A percentile compares a stretch with the other conserved stretches of the same genome.
Conservation (phyloP, 2,888 invertebrate genomes). For the Agrenia bidenticulata region DNA sequence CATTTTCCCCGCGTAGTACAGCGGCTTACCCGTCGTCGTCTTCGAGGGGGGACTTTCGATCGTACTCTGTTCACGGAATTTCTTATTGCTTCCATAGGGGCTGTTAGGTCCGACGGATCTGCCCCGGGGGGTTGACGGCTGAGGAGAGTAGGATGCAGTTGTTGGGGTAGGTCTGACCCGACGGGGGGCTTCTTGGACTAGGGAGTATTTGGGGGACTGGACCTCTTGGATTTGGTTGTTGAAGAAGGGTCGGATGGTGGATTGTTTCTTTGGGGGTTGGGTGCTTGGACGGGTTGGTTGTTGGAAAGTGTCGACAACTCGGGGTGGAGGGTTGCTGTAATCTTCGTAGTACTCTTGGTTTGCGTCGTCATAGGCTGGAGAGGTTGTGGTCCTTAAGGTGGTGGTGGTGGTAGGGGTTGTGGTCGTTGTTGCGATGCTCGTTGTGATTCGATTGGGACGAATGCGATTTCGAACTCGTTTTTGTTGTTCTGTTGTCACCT, state of each 20-base stretch:
- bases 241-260: slow-evolving; percentile 1
- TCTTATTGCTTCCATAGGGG: slow-evolving; percentile 5
- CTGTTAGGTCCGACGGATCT: background rate
- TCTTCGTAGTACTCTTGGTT: slow-evolving; percentile 10
- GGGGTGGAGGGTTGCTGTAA: slow-evolving; percentile 16
- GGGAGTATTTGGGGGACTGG: background rate
- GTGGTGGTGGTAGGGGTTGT: slow-evolving; percentile 19
- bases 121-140: background rate
- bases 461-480: slow-evolving; percentile 16
- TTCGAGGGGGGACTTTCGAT: slow-evolving; percentile 27
- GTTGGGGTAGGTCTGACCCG: slow-evolving; percentile 14
- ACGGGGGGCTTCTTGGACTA: background rate
- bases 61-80: slow-evolving; percentile 32
- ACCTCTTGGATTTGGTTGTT: slow-evolving; percentile 3
- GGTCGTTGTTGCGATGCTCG: background rate
- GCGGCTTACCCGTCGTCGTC: slow-evolving; percentile 47
- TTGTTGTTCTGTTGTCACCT: slow-evolving; percentile 5
- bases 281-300: background rate
- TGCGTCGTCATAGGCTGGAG: slow-evolving; percentile 4
- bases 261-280: background rate
- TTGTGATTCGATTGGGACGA: slow-evolving; percentile 6
- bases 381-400: slow-evolving; percentile 25
- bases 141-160: slow-evolving; percentile 5
- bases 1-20: slow-evolving; percentile 50
- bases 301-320: slow-evolving; percentile 1